These are phyloP conservation scores for Atherix ibis DNA, from an alignment of 2,888 invertebrate species.

Conservation along the genomic window DNA sequence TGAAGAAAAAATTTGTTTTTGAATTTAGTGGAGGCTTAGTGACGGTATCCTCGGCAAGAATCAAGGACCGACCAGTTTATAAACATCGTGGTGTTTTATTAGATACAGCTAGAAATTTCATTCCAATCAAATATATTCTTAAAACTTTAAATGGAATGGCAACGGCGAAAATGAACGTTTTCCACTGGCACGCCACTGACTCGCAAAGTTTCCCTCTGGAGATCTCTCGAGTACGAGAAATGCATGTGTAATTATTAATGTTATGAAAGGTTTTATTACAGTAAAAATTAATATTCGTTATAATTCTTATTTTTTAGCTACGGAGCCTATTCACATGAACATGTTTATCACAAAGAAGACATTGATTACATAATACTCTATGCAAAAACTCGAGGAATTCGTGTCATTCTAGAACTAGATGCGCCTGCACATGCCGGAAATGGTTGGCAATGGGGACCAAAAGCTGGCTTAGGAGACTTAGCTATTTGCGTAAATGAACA, in stretches of 20 bases:
- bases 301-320: conserved; percentile 34
- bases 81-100: conserved; percentile 73
- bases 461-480: conserved; percentile 42
- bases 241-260: conserved; percentile 43
- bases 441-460: conserved; percentile 71
- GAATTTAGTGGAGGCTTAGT: too few species aligned
- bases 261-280: neutral
- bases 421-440: conserved; percentile 74
- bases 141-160: conserved; percentile 73
- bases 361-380: conserved; percentile 54
- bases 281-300: neutral
- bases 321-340: conserved; percentile 53
- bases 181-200: conserved; percentile 88
- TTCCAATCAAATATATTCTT: conserved; percentile 51
- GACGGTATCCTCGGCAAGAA: conserved; percentile 42
- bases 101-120: conserved; percentile 79
- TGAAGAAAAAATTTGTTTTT: too few species aligned
- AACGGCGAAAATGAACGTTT: conserved; percentile 74
- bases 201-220: conserved; percentile 84
- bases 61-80: conserved; percentile 67
- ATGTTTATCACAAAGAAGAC: conserved; percentile 52
- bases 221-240: conserved; percentile 53
- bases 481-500: conserved; percentile 48
- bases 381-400: conserved; percentile 63
- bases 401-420: conserved; percentile 78